Conservation (phyloP, 2,797 vertebrate genomes). For the Arrhamphus sclerolepis region DNA sequence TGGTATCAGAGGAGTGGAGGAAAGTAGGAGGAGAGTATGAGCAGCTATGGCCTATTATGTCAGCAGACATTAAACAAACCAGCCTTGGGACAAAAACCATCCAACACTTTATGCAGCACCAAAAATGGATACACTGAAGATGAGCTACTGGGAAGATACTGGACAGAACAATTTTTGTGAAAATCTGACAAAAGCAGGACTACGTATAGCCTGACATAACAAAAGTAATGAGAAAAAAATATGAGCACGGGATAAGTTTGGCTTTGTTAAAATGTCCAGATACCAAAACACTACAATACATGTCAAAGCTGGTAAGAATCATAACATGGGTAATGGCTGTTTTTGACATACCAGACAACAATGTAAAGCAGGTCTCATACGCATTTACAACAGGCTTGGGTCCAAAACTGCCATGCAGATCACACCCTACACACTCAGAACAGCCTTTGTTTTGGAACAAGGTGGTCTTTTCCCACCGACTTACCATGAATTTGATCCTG, state of each 20-base stretch:
- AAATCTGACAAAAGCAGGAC: conserved; percentile 40
- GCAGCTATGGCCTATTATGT: conserved; percentile 70
- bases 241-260: conserved; percentile 17
- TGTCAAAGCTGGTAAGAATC: conserved; percentile 30
- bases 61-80: conserved; percentile 77
- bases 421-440: conserved; percentile 60
- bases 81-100: conserved; percentile 58
- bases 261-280: conserved; percentile 11
- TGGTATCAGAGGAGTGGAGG: conserved; percentile 81
- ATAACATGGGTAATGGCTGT: conserved; percentile 17
- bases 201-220: conserved; percentile 17
- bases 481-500: conserved; percentile 92
- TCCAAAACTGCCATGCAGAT: conserved; percentile 67
- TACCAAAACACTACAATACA: conserved; percentile 52
- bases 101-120: conserved; percentile 56
- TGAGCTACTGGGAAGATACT: conserved; percentile 50
- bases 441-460: conserved; percentile 29
- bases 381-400: conserved; percentile 26
- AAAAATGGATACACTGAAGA: conserved; percentile 74
- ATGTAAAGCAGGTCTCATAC: conserved; percentile 35
- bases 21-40: conserved; percentile 71
- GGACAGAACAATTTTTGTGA: conserved; percentile 63
- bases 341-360: conserved; percentile 36
- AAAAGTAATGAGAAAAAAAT: conserved; percentile 22
- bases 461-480: conserved; percentile 57